These are phyloP conservation scores for Actinostola sp. DNA, from an alignment of 92 coral and sea anemone species.

Conservation along the genomic window DNA sequence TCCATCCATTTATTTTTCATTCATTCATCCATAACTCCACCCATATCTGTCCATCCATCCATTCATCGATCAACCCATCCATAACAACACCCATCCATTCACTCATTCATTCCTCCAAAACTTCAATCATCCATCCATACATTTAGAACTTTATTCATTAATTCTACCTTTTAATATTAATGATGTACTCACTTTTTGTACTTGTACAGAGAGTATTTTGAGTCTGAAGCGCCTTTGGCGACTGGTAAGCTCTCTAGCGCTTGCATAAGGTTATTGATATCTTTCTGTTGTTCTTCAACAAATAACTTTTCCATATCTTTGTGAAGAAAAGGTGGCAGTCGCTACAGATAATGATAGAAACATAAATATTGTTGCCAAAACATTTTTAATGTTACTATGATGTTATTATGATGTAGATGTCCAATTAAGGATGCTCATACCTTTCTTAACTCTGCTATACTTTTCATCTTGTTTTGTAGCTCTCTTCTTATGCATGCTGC, in stretches of 20 bases:
- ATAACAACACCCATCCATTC: no score
- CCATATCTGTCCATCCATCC: no score
- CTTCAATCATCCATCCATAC: no score
- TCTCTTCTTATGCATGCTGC: slow-evolving; percentile 89
- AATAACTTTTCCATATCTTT: slow-evolving; percentile 91
- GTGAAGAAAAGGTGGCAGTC: slow-evolving; percentile 80
- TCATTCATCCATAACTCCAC: no score
- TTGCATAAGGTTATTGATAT: slow-evolving; percentile 73
- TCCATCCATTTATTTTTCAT: no score
- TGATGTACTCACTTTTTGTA: slow-evolving; percentile 63
- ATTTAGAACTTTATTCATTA: no score
- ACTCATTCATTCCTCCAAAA: no score
- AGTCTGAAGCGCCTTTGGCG: slow-evolving; percentile 75
- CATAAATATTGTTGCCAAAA: background rate
- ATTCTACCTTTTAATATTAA: no score
- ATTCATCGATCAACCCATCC: no score
- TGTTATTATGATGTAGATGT: no score
- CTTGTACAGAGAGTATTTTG: slow-evolving; percentile 69
- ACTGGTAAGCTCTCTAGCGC: slow-evolving; percentile 93
- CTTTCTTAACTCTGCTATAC: slow-evolving; percentile 64
- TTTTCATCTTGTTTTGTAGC: slow-evolving; percentile 66
- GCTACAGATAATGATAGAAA: slow-evolving; percentile 40
- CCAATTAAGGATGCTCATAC: slow-evolving; percentile 4
- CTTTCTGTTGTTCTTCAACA: slow-evolving; percentile 86
- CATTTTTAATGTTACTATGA: background rate